Conservation (phyloP, 2,113 vertebrate genomes). For the Anhinga rufa region DNA sequence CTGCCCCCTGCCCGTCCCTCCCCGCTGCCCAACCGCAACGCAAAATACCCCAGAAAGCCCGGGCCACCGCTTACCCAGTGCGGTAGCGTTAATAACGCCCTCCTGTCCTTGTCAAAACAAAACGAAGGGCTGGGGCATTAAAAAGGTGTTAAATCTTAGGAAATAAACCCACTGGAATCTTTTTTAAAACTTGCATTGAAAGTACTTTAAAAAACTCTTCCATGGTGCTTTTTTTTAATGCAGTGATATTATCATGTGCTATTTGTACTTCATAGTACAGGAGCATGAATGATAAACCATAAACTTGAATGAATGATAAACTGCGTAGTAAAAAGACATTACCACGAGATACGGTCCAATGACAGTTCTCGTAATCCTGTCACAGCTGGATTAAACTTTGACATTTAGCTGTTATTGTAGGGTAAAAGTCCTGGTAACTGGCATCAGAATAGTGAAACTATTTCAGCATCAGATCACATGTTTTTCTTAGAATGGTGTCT, state of each 20-base stretch:
- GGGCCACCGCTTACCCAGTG: rapidly evolving
- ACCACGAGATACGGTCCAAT: neutral
- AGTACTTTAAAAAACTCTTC: neutral
- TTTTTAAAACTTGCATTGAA: neutral
- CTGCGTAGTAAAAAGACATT: neutral
- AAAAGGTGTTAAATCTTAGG: neutral
- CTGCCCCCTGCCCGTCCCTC: neutral
- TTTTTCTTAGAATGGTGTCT: neutral
- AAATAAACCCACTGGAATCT: neutral
- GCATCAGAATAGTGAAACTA: neutral
- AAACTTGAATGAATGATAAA: neutral
- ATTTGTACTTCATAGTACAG: neutral
- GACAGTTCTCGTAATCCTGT: neutral
- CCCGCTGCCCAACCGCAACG: too few relatives aligned
- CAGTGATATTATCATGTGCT: neutral
- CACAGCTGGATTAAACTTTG: neutral
- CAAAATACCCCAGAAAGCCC: too few relatives aligned
- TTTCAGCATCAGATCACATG: neutral
- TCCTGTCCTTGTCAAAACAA: rapidly evolving
- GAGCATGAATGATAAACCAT: neutral
- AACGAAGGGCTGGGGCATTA: neutral
- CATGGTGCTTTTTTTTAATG: neutral
- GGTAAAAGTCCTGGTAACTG: neutral
- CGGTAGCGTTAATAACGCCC: too few relatives aligned
- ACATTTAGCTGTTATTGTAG: neutral